Evolutionary conservation across 2,797 vertebrate genomes (phyloP).

Genomic region (Paratrypauchen microcephalus): DNA sequence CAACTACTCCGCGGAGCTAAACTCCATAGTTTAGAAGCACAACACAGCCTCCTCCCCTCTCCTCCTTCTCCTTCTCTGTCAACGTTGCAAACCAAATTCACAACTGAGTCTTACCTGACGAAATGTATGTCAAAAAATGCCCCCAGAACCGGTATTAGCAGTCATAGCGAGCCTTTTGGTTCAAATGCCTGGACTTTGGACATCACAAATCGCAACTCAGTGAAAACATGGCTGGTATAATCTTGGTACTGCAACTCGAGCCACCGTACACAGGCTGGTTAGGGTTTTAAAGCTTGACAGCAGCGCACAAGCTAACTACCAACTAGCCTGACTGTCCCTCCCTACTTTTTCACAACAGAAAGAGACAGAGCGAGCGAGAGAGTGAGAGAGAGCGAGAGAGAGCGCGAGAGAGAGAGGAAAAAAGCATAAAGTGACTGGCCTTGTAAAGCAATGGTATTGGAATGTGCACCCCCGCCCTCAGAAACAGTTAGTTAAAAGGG

Average conservation of each 20-base stretch:
- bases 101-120: constrained; percentile 54
- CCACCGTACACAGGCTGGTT: constrained; percentile 30
- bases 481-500: constrained; percentile 32
- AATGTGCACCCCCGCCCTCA: constrained; percentile 78
- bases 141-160: constrained; percentile 44
- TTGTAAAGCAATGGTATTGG: constrained; percentile 77
- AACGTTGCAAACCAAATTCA: constrained; percentile 24
- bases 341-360: constrained; percentile 44
- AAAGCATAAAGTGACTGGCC: constrained; percentile 73
- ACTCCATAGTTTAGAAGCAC: constrained; percentile 2
- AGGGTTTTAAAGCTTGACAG: constrained; percentile 36
- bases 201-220: constrained; percentile 32
- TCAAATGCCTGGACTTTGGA: constrained; percentile 61
- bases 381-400: constrained; percentile 1
- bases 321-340: constrained; percentile 40
- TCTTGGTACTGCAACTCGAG: constrained; percentile 31
- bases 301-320: constrained; percentile 46
- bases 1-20: background rate
- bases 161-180: constrained; percentile 64
- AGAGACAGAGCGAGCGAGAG: constrained; percentile 8
- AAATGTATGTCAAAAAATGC: constrained; percentile 39
- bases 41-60: background rate
- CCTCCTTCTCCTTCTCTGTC: background rate
- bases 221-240: constrained; percentile 28
- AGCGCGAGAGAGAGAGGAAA: constrained; percentile 7